Conservation (phyloP, 2,888 invertebrate species). For the Hyles lineata region DNA sequence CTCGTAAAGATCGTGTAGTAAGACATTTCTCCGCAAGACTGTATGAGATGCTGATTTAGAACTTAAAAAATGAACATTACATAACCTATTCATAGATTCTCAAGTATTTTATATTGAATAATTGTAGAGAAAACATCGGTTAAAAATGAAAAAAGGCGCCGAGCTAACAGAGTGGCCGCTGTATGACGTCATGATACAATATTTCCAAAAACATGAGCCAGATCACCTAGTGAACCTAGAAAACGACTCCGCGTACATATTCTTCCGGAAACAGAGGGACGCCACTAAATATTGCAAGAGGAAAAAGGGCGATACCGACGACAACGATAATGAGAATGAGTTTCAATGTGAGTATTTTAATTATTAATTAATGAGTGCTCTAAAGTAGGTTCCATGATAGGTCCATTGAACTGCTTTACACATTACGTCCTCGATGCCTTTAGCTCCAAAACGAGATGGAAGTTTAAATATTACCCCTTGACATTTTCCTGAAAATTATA, state of each 20-base stretch:
- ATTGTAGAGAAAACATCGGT: conserved; percentile 72
- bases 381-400: too few species aligned
- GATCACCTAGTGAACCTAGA: conserved; percentile 60
- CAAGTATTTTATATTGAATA: background rate
- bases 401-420: too few species aligned
- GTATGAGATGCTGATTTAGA: too few species aligned
- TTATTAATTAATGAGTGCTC: background rate
- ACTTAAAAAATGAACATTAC: too few species aligned
- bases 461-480: too few species aligned
- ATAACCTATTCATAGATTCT: background rate
- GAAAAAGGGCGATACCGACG: conserved; percentile 41
- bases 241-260: conserved; percentile 50
- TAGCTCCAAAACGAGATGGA: too few species aligned
- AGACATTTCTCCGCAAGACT: too few species aligned
- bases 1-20: too few species aligned
- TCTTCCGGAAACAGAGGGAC: conserved; percentile 45
- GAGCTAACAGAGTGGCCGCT: conserved; percentile 65
- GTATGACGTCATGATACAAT: conserved; percentile 64
- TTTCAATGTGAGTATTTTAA: conserved; percentile 69
- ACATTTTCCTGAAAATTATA: too few species aligned
- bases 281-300: conserved; percentile 47
- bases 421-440: too few species aligned
- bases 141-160: conserved; percentile 59
- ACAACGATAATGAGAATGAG: conserved; percentile 59
- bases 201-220: conserved; percentile 63